Conservation (phyloP, 2,888 invertebrate species). For the Diaphora mendica region DNA sequence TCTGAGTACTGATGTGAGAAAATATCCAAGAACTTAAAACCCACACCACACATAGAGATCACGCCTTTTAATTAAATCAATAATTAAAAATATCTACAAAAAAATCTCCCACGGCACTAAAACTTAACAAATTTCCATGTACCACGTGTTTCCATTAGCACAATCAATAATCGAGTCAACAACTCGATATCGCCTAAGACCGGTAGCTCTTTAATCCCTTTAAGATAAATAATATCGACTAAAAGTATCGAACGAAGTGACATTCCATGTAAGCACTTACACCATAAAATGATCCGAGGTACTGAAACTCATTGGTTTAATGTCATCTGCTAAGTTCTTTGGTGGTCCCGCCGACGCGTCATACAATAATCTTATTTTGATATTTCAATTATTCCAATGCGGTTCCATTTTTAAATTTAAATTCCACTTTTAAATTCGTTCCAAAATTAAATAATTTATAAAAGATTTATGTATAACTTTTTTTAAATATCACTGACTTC, state of each 20-base stretch:
- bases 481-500: neutral
- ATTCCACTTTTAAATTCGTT: neutral
- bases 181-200: slow-evolving; percentile 61
- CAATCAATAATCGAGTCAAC: slow-evolving; percentile 50
- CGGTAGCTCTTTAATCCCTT: slow-evolving; percentile 76
- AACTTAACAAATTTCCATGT: slow-evolving; percentile 15
- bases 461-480: neutral
- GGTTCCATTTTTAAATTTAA: slow-evolving; percentile 31
- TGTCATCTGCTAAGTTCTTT: slow-evolving; percentile 43
- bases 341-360: slow-evolving; percentile 61
- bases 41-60: slow-evolving; percentile 17
- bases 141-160: slow-evolving; percentile 41
- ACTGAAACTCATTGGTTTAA: slow-evolving; percentile 51
- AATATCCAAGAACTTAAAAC: neutral
- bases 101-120: slow-evolving; percentile 3
- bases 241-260: slow-evolving; percentile 67
- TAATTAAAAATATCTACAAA: slow-evolving; percentile 8
- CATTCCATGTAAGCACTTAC: slow-evolving; percentile 75
- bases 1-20: neutral
- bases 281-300: slow-evolving; percentile 57
- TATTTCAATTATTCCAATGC: slow-evolving; percentile 47
- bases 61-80: slow-evolving; percentile 20
- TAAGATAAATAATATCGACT: slow-evolving; percentile 76
- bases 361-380: slow-evolving; percentile 45
- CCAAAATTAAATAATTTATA: neutral